Base-by-base conservation (phyloP, 2,797 vertebrate species). In the Petrocephalus schoutedeni region DNA sequence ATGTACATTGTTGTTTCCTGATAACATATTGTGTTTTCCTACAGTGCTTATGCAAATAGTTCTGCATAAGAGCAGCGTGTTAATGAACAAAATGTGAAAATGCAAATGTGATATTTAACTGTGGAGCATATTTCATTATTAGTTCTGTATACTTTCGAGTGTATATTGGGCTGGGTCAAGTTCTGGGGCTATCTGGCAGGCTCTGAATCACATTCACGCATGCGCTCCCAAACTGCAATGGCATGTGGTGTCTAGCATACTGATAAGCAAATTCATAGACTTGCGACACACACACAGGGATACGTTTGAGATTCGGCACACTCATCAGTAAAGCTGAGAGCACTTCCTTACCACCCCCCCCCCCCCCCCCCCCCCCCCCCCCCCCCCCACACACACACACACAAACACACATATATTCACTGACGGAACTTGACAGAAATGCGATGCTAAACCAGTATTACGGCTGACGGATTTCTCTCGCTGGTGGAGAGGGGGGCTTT, bases 61-160 rank as follows among this genome's bases (percentile, higher is more conserved):
- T 82, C 41, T 28, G 53, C 21, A 32, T 57, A 57, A 85, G 53
- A 49, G 51, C 21, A 85, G 19, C 10, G 12, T n/a, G 19, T 57
- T 14, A 56, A 85, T 23, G 51, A 85, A 28, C 82, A 4, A 54
- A 28, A 57, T 56, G 9, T 28, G 57, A 56, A 57, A 85, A 85
- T 85, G 23, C 56, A 54, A 85, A 85, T 85, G 49, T 85, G 53
- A 23, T 57, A 85, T 85, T 85, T 85, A 54, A 57, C 51, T 12
- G 45, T 51, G 21, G 83, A 57, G 53, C 23, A 85, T 85, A 23
- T 85, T 85, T 32, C 14, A 16, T 6, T 85, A 28, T 85, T 54
- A 9, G 21, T 58, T 85, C 12, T 85, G 28, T 19, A 57, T 23
- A 84, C 45, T 51, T 74, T 41, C 14, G 67, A 74, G 36, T 74